phyloP scores from a whole-genome alignment of 1,140 invertebrate species.

The Drosophila novamexicana region DNA sequence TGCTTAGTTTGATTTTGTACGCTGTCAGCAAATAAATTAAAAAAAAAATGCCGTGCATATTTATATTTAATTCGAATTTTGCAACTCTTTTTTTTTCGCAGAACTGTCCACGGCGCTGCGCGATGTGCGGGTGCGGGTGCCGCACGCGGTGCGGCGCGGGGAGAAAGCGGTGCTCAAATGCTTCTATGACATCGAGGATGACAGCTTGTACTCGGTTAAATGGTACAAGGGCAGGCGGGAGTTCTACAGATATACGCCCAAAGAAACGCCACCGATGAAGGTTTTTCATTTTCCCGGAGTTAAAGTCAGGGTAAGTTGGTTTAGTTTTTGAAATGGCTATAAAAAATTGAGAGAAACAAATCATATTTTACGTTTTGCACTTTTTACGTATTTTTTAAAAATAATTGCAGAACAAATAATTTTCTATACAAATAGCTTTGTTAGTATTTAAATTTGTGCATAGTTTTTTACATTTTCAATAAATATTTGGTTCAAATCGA shows the following conservation, averaged over 20 bases:
- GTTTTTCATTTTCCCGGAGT: conserved; percentile 90
- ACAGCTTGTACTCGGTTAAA: conserved; percentile 91
- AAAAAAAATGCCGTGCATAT: conserved; percentile 58
- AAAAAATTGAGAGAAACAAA: too few species aligned
- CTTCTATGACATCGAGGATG: conserved; percentile 91
- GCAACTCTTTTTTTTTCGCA: conserved; percentile 16
- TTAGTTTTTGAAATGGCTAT: too few species aligned
- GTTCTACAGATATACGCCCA: conserved; percentile 92
- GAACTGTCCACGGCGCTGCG: conserved; percentile 84
- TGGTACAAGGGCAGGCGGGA: conserved; percentile 93
- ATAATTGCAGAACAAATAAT: conserved; percentile 1
- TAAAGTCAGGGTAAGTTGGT: conserved; percentile 89
- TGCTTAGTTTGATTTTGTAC: conserved; percentile 47
- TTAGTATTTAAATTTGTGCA: background rate
- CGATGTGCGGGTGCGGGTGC: conserved; percentile 88
- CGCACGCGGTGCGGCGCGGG: conserved; percentile 88
- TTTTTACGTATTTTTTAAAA: background rate
- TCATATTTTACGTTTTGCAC: background rate
- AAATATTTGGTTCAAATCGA: too few species aligned
- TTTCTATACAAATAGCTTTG: background rate
- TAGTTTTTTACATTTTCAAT: background rate
- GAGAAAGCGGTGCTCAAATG: conserved; percentile 89
- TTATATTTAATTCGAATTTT: conserved; percentile 31
- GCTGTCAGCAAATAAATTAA: conserved; percentile 53
- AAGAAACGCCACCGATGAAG: conserved; percentile 89